Evolutionary conservation across 2,888 invertebrate genomes (phyloP).

Genomic region (Limnephilus rhombicus): DNA sequence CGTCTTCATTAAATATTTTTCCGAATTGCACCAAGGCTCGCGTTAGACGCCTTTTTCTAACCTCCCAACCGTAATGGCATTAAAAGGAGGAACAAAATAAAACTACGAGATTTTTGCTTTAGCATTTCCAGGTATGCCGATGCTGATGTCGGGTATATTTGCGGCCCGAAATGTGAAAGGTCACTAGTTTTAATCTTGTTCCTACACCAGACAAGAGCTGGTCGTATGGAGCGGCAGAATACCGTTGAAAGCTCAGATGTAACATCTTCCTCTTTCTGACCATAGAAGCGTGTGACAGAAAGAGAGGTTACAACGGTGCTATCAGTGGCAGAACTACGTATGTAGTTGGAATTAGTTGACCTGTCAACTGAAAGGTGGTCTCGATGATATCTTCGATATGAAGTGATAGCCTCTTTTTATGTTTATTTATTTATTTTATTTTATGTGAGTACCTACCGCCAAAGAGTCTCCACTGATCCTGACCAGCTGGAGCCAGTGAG

Average conservation of each 20-base stretch:
- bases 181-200: background rate
- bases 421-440: background rate
- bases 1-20: too few species aligned
- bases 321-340: background rate
- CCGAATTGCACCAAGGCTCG: too few species aligned
- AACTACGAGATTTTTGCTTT: slow-evolving; percentile 63
- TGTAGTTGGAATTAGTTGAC: background rate
- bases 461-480: too few species aligned
- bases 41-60: background rate
- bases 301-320: background rate
- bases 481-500: too few species aligned
- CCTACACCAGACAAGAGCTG: background rate
- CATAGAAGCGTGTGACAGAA: background rate
- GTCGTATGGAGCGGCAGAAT: background rate
- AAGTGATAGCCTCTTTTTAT: too few species aligned
- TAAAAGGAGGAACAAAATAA: slow-evolving; percentile 51
- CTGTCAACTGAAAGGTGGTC: background rate
- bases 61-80: background rate
- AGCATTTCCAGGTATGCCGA: slow-evolving; percentile 60
- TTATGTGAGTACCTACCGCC: too few species aligned
- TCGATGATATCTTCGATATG: background rate
- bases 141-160: background rate
- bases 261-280: background rate
- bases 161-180: background rate
- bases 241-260: background rate